A percentile compares a stretch with the other conserved stretches of the same genome.
Evolutionary conservation across 2,797 vertebrate genomes (phyloP).

Genomic region (Garrulus glandarius): DNA sequence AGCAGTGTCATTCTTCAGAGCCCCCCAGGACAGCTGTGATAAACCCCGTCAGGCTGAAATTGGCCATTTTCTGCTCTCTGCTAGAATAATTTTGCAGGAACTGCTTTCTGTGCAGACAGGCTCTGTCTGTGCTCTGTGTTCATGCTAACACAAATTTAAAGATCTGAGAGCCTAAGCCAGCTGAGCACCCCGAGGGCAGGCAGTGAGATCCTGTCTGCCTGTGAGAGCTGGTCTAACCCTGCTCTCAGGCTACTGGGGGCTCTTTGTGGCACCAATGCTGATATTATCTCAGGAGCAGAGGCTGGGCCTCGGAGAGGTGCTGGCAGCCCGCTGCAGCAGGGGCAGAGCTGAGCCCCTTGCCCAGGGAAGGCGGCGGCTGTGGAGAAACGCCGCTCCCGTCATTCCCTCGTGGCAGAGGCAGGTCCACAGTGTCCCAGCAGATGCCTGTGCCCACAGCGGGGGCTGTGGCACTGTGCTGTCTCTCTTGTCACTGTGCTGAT

Average conservation of each 20-base stretch:
- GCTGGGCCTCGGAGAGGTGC: background rate
- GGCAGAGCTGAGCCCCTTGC: background rate
- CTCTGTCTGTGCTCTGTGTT: background rate
- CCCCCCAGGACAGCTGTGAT: background rate
- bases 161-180: background rate
- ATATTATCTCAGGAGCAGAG: background rate
- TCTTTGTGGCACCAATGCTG: background rate
- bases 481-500: background rate
- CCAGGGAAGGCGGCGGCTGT: background rate
- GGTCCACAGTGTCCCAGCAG: background rate
- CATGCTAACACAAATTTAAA: background rate
- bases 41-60: background rate
- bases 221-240: background rate
- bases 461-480: no score
- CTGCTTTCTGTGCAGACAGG: background rate
- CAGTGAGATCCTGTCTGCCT: background rate
- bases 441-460: rapidly evolving
- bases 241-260: background rate
- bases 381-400: rapidly evolving
- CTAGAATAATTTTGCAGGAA: background rate
- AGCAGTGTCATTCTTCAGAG: background rate
- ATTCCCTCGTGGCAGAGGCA: rapidly evolving
- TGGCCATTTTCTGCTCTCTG: background rate
- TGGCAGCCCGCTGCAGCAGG: background rate
- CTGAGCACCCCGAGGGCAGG: background rate